Evolutionary conservation across 2,113 vertebrate genomes (phyloP).

Genomic region (Rhabdomys dilectus): DNA sequence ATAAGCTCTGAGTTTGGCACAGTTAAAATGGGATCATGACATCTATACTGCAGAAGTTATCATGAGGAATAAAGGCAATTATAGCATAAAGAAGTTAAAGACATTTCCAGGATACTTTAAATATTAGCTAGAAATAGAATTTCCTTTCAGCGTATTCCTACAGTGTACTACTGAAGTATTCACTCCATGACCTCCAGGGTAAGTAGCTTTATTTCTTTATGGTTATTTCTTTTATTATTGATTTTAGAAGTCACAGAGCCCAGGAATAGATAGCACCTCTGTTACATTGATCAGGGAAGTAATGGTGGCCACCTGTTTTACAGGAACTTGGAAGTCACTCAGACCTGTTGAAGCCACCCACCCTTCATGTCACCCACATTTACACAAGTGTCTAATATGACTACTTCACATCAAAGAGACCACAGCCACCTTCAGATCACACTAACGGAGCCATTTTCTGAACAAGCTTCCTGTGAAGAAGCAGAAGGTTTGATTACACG

Average conservation of each 20-base stretch:
- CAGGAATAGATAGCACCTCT: not conserved
- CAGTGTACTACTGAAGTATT: not conserved
- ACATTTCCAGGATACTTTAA: not conserved
- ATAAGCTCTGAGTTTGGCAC: not conserved
- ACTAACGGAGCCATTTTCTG: not conserved
- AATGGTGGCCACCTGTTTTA: not conserved
- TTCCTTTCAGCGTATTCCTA: conserved; percentile 27
- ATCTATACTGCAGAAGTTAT: not conserved
- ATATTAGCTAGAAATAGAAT: not conserved
- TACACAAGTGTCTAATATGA: not conserved
- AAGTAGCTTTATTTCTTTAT: not conserved
- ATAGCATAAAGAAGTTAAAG: not conserved
- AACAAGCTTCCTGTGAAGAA: not conserved
- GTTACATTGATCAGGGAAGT: not conserved
- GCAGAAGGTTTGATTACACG: not conserved
- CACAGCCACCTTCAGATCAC: not conserved
- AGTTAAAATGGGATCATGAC: not conserved
- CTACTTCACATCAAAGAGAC: not conserved
- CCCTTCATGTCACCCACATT: not conserved
- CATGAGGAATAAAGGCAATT: not conserved
- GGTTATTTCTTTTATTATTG: not conserved
- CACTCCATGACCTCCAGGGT: not conserved
- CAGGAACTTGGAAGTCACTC: not conserved
- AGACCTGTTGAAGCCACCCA: not conserved
- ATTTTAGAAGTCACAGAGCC: not conserved